Evolutionary conservation across 2,113 vertebrate species (phyloP).

Genomic region (Rhinoderma darwinii): DNA sequence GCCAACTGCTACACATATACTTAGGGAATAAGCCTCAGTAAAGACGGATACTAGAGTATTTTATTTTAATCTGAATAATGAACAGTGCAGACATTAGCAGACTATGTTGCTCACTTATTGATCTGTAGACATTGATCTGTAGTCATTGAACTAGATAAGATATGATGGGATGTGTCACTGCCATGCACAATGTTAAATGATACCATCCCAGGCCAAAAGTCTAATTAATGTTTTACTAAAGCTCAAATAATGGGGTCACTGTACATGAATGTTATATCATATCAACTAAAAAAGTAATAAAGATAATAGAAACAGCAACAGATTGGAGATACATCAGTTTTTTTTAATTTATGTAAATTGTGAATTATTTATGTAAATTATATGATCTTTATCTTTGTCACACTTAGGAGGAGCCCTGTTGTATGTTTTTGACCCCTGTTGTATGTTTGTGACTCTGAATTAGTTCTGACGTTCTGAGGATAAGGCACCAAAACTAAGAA

Average conservation of each 20-base stretch:
- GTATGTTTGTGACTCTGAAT: no score
- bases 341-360: not conserved
- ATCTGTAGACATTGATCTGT: slow-evolving; percentile 41
- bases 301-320: not conserved
- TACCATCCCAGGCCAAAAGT: slow-evolving; percentile 30
- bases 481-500: no score
- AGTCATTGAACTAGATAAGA: slow-evolving; percentile 35
- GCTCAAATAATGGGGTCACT: not conserved
- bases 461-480: no score
- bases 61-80: no score
- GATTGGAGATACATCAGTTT: not conserved
- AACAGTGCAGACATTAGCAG: not conserved
- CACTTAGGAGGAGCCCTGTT: no score
- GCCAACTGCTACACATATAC: no score
- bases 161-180: not conserved
- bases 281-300: not conserved
- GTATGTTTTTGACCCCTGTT: no score
- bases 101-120: not conserved
- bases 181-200: not conserved
- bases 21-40: no score
- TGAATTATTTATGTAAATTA: not conserved
- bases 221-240: slow-evolving; percentile 41
- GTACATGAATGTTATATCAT: not conserved
- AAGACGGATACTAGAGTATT: no score
- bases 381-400: not conserved